Conservation (phyloP, 2,797 vertebrate genomes). For the Glossophaga mutica region DNA sequence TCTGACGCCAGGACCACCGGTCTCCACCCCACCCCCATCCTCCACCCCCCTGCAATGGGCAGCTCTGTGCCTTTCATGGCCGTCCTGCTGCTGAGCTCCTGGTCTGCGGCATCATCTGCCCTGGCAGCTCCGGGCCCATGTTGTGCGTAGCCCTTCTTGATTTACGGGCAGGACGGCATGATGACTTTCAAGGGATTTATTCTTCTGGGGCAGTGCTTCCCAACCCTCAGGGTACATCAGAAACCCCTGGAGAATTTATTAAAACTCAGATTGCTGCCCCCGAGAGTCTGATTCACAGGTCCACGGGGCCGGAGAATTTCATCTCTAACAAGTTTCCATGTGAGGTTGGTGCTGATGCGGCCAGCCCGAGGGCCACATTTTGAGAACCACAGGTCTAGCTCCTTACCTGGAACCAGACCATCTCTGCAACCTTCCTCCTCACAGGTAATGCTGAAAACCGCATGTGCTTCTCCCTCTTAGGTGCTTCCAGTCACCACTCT, state of each 20-base stretch:
- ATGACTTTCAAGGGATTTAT: background rate
- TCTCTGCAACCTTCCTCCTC: background rate
- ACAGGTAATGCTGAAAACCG: background rate
- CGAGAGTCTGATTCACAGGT: background rate
- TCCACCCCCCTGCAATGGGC: fast-evolving
- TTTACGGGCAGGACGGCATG: background rate
- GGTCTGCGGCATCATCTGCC: fast-evolving
- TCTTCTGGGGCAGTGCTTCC: background rate
- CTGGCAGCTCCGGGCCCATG: fast-evolving
- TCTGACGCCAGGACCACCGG: background rate
- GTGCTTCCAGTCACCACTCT: background rate
- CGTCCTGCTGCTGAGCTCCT: background rate
- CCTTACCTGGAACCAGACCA: background rate
- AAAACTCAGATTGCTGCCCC: background rate
- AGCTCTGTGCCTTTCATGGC: background rate
- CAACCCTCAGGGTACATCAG: background rate
- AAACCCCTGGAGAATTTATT: background rate
- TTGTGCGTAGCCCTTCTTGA: background rate
- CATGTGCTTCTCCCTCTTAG: fast-evolving
- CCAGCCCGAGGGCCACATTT: background rate
- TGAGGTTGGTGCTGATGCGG: background rate
- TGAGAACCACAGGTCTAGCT: background rate
- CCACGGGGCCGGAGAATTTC: too few species aligned
- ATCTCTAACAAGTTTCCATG: background rate
- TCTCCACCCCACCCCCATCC: background rate